A percentile compares a stretch with the other conserved stretches of the same genome.
These are phyloP conservation scores for Gymnorhina tibicen DNA, from an alignment of 2,113 vertebrate species.

Conservation along the genomic window DNA sequence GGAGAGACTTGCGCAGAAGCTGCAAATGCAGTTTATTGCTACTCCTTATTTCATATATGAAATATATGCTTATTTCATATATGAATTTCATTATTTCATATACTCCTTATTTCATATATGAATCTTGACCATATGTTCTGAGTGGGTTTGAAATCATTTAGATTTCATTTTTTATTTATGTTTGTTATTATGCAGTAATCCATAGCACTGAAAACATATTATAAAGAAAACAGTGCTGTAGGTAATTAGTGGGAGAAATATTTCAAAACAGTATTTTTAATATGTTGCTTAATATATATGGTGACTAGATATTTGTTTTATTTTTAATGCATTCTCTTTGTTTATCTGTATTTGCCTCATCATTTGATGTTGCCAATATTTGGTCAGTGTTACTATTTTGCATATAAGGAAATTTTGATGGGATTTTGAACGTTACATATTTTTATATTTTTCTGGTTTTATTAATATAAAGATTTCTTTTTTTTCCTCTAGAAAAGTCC, in stretches of 20 bases:
- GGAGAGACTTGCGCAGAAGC: not conserved
- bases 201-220: not conserved
- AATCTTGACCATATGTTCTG: not conserved
- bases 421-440: not conserved
- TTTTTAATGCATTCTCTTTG: not conserved
- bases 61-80: no score
- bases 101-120: not conserved
- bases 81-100: not conserved
- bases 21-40: not conserved
- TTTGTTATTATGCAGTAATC: not conserved
- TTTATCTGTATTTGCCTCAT: not conserved
- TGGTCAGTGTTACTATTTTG: not conserved
- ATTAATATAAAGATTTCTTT: not conserved
- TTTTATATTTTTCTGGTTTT: not conserved
- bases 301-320: not conserved
- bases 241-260: not conserved
- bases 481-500: conserved; percentile 75
- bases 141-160: not conserved
- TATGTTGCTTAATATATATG: not conserved
- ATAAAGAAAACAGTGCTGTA: not conserved
- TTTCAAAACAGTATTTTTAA: not conserved
- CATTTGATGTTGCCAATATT: not conserved
- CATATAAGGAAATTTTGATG: not conserved
- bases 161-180: not conserved
- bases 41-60: not conserved